Base-by-base conservation (phyloP, 2,888 invertebrate species). In the Phengaris alcon region DNA sequence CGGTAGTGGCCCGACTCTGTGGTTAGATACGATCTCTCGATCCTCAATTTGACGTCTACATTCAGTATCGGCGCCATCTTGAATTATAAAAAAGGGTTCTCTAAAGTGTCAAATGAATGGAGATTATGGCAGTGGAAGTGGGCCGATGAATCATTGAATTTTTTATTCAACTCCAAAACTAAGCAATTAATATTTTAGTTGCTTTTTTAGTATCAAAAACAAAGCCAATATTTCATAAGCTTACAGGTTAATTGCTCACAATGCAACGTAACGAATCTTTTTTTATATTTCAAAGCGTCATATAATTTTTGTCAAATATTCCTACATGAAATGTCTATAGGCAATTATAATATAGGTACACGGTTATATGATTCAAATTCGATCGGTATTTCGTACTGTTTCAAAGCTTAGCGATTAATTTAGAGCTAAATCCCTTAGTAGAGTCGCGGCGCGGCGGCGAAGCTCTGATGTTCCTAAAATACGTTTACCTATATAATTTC, bases 11-110 rank as follows among this genome's bases (percentile, higher is more conserved):
- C 80, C 77, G n/a, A 78, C 77, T 74, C 72, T 76, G 76, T 79
- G 81, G 86, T 85, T 79, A 83, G 82, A 87, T 86, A 86, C 82
- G 79, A 81, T 78, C 81, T 81, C 80, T 82, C 80, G 81, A 78
- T 81, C 80, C 79, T 82, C 83, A 82, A 83, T 84, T 84, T 90
- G 90, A 90, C 89, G 84, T 88, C 89, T 90, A 85, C 85, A 88
- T 90, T 84, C 84, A 83, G 83, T 88, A 88, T 88, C 82, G 82
- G 82, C 85, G 85, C 88, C 89, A 89, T 88, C 87, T 85, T 84
- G 82, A 82, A 80, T 79, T 81, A 81, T 78, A 81, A 74, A 82
- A 82, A 81, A 82, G 80, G 80, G 75, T 77, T 82, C 80, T 78
- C 79, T 76, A 77, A 81, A 82, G 83, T 83, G 85, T 84, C 84